Base-by-base conservation (phyloP, 2,888 invertebrate species). In the Scaptomyza reducta region DNA sequence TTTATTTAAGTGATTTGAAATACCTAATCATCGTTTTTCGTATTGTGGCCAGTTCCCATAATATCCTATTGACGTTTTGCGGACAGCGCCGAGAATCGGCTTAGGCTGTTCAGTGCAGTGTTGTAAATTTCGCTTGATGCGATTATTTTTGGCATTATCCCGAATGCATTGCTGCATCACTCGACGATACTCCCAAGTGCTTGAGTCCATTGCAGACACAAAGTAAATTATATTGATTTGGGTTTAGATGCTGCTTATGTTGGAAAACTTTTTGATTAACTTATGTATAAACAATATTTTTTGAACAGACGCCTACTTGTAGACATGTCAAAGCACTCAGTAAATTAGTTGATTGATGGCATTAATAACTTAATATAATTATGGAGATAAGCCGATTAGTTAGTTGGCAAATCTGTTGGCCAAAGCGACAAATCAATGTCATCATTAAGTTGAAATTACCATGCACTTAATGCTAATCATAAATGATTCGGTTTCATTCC, bases 371-470 rank as follows among this genome's bases (percentile, higher is more conserved):
- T 65, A 65, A 50, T 50, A 54, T 60, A 54, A 66, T 73, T 73
- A 70, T 54, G 35, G 42, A 10, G 46, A 25, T 85, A 80, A 85
- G 68, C 83, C 69, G 74, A 74, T 80, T 82, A 63, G 10, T n/a
- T 25, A 69, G 50, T 18, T 51, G 46, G 50, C 53, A 57, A 75
- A 75, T 68, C 56, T 51, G 56, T 25, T 47, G 56, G 53, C 38
- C 49, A 40, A 47, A 33, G n/a, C 1, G 38, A 14, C 74, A 74
- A 80, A 78, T 74, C 62, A 65, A 60, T 78, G 79, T 51, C 61
- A 49, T 70, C 61, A 65, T 75, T 65, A 65, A 59, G 41, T 55
- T 49, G 35, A 65, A 76, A 68, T 79, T 64, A 63, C 63, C 42
- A 49, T 61, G 56, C 64, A 10, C 65, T 35, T 63, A 61, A 67